Evolutionary conservation across 1,140 invertebrate genomes (phyloP), one percentile per base, ranked within the genome.

Genomic region (Drosophila serrata): DNA sequence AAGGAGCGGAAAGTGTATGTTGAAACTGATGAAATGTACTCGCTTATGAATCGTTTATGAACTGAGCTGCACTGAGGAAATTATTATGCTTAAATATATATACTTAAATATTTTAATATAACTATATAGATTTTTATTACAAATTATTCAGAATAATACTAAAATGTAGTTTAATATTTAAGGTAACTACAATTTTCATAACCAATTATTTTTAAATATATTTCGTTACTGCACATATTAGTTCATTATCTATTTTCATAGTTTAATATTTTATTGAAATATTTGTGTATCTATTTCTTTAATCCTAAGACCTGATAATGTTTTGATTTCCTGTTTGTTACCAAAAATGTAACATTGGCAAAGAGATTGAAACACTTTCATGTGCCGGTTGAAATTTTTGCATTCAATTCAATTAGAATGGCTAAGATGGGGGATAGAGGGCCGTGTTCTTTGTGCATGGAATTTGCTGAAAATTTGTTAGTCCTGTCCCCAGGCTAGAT

Each of bases 391-490:
- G 35, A 45, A 61, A 81, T 75, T 81, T 81, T 73, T 79, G 80
- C 82, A 73, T 88, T 84, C 81, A 84, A 91, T 88, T 91, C 80
- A 91, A 91, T 91, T 91, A 91, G 67, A 59, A 72, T 13, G 17
- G 46, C 37, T 17, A 31, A 69, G 15, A n/a, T 8, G 24, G 31
- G 9, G 27, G 57, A 57, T 72, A 60, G 31, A 60, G 31, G 69
- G 65, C 53, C 75, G 51, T 61, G 62, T 90, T 75, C 80, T 85
- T 81, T 90, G 87, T 82, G 87, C 80, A 72, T 60, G 82, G 90
- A 91, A 91, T 84, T 88, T 91, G 82, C 87, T 84, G 80, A 75
- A 91, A 91, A 91, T 91, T 91, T 90, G 82, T 87, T 77, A 87
- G 69, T 82, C 87, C 51, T 91, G 87, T 90, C 68, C 61, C 57